Conservation (phyloP, 2,888 invertebrate genomes). For the Uloborus plumipes region DNA sequence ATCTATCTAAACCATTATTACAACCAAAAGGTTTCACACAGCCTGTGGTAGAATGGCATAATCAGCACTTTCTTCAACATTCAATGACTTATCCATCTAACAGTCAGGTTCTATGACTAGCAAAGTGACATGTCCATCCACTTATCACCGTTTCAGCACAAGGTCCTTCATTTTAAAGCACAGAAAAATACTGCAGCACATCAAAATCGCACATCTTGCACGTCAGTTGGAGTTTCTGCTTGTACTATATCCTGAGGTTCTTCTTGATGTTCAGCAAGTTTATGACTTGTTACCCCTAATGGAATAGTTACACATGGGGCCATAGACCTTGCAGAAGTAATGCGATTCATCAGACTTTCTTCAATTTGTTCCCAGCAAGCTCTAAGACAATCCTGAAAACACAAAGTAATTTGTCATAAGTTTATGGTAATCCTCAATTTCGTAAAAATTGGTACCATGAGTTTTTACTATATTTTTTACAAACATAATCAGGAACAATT, state of each 20-base stretch:
- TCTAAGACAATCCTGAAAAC: constrained; percentile 82
- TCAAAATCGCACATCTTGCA: constrained; percentile 78
- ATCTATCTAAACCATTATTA: no score
- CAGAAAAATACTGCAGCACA: constrained; percentile 9
- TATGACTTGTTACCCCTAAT: constrained; percentile 37
- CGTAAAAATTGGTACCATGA: no score
- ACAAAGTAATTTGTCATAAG: constrained; percentile 66
- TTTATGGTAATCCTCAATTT: not conserved
- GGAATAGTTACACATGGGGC: constrained; percentile 27
- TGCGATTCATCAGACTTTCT: constrained; percentile 78
- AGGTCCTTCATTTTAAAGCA: constrained; percentile 15
- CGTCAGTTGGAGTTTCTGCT: constrained; percentile 87
- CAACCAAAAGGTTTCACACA: no score
- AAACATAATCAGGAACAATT: no score
- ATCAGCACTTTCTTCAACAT: no score
- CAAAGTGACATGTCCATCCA: constrained; percentile 37
- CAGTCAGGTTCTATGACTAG: constrained; percentile 60
- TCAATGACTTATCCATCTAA: constrained; percentile 3
- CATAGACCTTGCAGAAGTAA: constrained; percentile 33
- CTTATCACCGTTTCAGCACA: constrained; percentile 2
- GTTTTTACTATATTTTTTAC: no score
- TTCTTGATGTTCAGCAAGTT: constrained; percentile 52
- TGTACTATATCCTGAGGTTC: constrained; percentile 69
- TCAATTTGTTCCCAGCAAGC: constrained; percentile 86
- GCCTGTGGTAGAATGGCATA: no score